These are phyloP conservation scores for Philhelius pedissequus DNA, from an alignment of 2,888 invertebrate genomes.

Conservation along the genomic window DNA sequence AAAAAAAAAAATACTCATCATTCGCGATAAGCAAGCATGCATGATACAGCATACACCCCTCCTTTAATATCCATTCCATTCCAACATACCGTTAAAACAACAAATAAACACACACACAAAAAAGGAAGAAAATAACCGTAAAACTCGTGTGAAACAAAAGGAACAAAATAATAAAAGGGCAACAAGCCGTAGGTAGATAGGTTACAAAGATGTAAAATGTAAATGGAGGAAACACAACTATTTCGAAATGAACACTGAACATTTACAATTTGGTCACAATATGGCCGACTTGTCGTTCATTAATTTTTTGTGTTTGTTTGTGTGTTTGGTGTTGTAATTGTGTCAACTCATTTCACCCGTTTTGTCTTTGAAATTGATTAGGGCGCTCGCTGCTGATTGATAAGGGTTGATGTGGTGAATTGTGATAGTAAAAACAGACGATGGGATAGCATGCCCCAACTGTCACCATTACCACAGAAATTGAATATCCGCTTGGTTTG, in stretches of 20 bases:
- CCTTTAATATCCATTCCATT: not conserved
- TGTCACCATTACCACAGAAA: conserved; percentile 53
- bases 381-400: conserved; percentile 5
- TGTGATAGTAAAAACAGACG: not conserved
- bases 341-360: conserved; percentile 21
- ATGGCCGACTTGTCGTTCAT: conserved; percentile 57
- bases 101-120: conserved; percentile 14
- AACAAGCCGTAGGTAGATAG: not conserved
- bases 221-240: conserved; percentile 42
- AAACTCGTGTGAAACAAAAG: conserved; percentile 56
- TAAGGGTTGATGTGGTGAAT: conserved; percentile 22
- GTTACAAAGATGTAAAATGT: not conserved
- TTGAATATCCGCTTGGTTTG: conserved; percentile 55
- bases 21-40: conserved; percentile 51
- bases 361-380: conserved; percentile 55
- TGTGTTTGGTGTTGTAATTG: not conserved
- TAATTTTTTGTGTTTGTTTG: conserved; percentile 29
- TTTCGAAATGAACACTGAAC: conserved; percentile 51
- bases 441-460: conserved; percentile 6
- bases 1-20: conserved; percentile 57
- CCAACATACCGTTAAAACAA: conserved; percentile 25
- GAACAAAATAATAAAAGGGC: conserved; percentile 25
- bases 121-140: conserved; percentile 56
- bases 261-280: conserved; percentile 60
- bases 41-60: conserved; percentile 36